Conservation (phyloP, 1,140 invertebrate species). For the Pentalonia nigronervosa region DNA sequence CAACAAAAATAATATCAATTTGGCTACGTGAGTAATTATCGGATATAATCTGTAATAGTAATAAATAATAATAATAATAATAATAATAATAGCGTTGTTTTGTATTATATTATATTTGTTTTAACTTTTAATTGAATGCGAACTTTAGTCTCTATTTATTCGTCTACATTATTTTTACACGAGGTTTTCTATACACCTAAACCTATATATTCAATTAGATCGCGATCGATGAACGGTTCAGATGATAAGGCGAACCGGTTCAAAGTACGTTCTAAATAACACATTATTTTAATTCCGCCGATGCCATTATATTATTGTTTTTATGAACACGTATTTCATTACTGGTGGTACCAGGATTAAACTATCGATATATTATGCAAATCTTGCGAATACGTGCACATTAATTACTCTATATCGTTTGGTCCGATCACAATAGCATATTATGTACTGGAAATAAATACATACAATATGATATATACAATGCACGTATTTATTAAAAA, state of each 20-base stretch:
- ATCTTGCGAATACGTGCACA: neutral
- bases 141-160: conserved; percentile 37
- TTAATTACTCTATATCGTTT: neutral
- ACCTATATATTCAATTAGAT: conserved; percentile 10
- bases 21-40: conserved; percentile 17
- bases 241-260: neutral
- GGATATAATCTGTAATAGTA: neutral
- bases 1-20: neutral
- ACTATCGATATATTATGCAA: neutral
- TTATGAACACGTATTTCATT: neutral
- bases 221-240: conserved; percentile 17
- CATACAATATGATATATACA: neutral
- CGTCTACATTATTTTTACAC: conserved; percentile 12
- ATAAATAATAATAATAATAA: no score
- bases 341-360: neutral
- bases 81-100: neutral
- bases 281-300: neutral
- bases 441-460: neutral
- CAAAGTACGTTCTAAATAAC: neutral
- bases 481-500: no score
- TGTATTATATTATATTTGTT: neutral
- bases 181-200: neutral
- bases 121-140: neutral
- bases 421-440: neutral
- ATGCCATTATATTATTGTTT: neutral